These are phyloP conservation scores for Peromyscus melanophrys DNA, from an alignment of 2,797 vertebrate genomes.

Conservation along the genomic window DNA sequence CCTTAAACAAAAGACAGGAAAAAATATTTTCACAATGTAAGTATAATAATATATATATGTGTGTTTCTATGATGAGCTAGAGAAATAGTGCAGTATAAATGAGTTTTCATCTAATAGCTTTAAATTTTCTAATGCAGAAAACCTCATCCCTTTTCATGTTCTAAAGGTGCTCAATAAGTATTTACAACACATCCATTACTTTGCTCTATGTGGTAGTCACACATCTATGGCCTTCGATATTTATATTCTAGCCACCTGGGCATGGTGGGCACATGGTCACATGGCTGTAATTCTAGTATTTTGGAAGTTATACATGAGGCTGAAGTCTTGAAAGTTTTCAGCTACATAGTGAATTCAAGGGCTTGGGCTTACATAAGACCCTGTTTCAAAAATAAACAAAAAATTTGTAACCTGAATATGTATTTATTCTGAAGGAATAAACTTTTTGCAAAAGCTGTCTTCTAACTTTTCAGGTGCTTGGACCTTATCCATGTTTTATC, in stretches of 20 bases:
- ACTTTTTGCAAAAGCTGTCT: constrained; percentile 25
- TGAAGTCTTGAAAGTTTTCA: neutral
- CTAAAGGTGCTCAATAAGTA: neutral
- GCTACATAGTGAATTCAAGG: neutral
- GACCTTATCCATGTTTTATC: neutral
- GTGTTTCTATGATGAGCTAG: neutral
- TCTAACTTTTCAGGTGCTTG: neutral
- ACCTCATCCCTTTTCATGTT: neutral
- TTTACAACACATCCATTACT: neutral
- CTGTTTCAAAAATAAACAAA: neutral
- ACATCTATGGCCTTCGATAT: neutral
- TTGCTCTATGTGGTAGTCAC: neutral
- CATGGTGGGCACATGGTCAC: neutral
- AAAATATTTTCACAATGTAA: neutral
- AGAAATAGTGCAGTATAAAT: neutral
- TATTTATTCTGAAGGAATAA: neutral
- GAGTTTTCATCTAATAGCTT: neutral
- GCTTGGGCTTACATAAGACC: neutral
- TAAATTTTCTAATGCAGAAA: neutral
- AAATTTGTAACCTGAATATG: constrained; percentile 11
- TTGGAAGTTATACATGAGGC: neutral
- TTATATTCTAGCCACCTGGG: neutral
- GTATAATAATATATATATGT: neutral
- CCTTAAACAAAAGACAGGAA: constrained; percentile 6
- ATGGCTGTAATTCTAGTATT: neutral